Conservation (phyloP, 1,140 invertebrate species). For the Lysiphlebus fabarum region DNA sequence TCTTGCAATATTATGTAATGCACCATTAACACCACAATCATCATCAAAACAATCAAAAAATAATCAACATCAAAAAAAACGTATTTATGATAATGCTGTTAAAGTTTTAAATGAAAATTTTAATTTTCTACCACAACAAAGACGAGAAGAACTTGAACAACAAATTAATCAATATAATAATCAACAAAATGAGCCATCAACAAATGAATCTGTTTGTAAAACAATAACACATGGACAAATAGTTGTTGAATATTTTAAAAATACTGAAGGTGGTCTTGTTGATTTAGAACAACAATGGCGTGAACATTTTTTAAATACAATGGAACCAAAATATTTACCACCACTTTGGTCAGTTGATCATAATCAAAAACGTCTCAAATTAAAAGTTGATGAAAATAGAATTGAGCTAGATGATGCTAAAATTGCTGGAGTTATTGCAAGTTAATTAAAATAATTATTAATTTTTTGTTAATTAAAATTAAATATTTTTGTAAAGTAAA, state of each 20-base stretch:
- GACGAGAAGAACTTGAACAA: conserved; percentile 55
- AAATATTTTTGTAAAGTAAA: too few species aligned
- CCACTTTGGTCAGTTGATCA: conserved; percentile 74
- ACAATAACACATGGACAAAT: conserved; percentile 40
- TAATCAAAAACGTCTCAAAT: conserved; percentile 58
- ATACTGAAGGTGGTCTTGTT: conserved; percentile 61
- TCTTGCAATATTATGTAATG: conserved; percentile 63
- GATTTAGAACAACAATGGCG: conserved; percentile 73
- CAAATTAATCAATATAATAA: conserved; percentile 53
- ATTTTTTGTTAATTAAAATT: too few species aligned
- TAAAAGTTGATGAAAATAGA: conserved; percentile 45
- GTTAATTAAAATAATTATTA: too few species aligned
- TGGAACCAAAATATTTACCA: conserved; percentile 72
- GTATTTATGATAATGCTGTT: conserved; percentile 61
- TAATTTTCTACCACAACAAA: conserved; percentile 55
- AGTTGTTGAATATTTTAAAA: conserved; percentile 61
- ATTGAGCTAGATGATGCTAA: conserved; percentile 48
- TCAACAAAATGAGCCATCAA: neutral
- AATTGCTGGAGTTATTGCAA: conserved; percentile 43
- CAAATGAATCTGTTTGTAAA: conserved; percentile 11
- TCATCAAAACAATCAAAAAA: conserved; percentile 33
- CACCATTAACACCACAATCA: conserved; percentile 60
- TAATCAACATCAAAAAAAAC: conserved; percentile 52
- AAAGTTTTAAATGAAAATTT: conserved; percentile 60
- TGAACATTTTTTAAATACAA: conserved; percentile 70